Percentiles rank a stretch among this genome's conserved stretches.
Conservation (phyloP, 2,888 invertebrate species). For the Yponomeuta plumbellus region DNA sequence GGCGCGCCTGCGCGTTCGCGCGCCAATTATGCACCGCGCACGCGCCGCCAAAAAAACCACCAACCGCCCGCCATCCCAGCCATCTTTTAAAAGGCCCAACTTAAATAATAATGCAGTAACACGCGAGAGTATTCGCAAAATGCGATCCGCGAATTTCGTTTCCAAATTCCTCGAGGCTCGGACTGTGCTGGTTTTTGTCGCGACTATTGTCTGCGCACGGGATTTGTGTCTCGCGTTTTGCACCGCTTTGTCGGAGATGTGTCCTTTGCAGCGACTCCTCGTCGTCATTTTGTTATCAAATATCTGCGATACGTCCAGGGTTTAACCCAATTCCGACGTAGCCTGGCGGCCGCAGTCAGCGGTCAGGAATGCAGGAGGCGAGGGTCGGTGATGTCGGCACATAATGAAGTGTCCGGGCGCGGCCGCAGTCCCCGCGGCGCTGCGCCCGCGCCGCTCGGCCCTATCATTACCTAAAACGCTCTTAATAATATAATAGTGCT, state of each 20-base stretch:
- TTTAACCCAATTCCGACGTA: not conserved
- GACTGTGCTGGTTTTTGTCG: constrained; percentile 53
- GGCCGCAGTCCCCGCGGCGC: constrained; percentile 51
- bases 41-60: constrained; percentile 70
- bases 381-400: constrained; percentile 2
- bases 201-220: constrained; percentile 60
- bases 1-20: constrained; percentile 42
- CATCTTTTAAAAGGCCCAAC: constrained; percentile 65
- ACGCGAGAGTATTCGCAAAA: constrained; percentile 74
- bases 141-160: constrained; percentile 72
- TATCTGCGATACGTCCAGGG: not conserved
- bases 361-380: constrained; percentile 43
- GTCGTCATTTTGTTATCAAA: not conserved
- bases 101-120: constrained; percentile 76
- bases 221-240: constrained; percentile 47
- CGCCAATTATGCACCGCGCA: constrained; percentile 69
- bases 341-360: constrained; percentile 35
- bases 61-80: constrained; percentile 47
- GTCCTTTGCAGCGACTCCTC: constrained; percentile 22
- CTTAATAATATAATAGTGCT: constrained; percentile 75
- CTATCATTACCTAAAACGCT: constrained; percentile 73
- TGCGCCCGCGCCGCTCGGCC: constrained; percentile 53
- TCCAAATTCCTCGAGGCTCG: constrained; percentile 59
- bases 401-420: constrained; percentile 60
- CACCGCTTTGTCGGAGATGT: constrained; percentile 39